Evolutionary conservation across 2,888 invertebrate genomes (phyloP).

Genomic region (Pasiphila rectangulata): DNA sequence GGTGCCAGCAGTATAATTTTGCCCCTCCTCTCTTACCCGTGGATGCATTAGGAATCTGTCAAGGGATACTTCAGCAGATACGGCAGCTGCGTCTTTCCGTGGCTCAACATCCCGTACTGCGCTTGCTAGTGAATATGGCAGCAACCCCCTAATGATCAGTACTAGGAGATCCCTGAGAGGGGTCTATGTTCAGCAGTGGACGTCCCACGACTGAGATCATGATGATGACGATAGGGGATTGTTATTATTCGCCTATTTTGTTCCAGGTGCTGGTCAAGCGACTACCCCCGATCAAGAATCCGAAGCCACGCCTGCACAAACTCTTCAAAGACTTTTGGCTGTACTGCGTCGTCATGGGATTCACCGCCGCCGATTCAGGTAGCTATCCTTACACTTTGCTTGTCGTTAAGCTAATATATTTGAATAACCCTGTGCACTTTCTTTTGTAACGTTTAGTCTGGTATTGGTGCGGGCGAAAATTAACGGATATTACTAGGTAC

Average conservation of each 20-base stretch:
- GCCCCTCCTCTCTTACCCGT: too few relatives aligned
- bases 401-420: constrained; percentile 26
- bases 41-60: too few relatives aligned
- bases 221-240: too few relatives aligned
- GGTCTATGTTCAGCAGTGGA: too few relatives aligned
- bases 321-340: constrained; percentile 99
- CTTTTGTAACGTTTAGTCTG: constrained; percentile 12
- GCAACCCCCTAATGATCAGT: too few relatives aligned
- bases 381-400: constrained; percentile 35
- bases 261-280: constrained; percentile 86
- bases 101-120: too few relatives aligned
- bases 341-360: constrained; percentile 99
- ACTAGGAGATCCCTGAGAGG: too few relatives aligned
- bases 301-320: constrained; percentile 95
- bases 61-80: too few relatives aligned
- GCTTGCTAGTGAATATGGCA: too few relatives aligned
- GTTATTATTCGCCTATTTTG: neutral
- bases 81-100: too few relatives aligned
- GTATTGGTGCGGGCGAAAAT: constrained; percentile 2
- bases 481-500: neutral
- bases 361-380: constrained; percentile 91
- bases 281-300: constrained; percentile 93
- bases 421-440: constrained; percentile 27
- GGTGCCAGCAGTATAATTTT: too few relatives aligned
- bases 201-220: too few relatives aligned